These are phyloP conservation scores for Seira ritae DNA, from an alignment of 2,888 invertebrate species.

Conservation along the genomic window DNA sequence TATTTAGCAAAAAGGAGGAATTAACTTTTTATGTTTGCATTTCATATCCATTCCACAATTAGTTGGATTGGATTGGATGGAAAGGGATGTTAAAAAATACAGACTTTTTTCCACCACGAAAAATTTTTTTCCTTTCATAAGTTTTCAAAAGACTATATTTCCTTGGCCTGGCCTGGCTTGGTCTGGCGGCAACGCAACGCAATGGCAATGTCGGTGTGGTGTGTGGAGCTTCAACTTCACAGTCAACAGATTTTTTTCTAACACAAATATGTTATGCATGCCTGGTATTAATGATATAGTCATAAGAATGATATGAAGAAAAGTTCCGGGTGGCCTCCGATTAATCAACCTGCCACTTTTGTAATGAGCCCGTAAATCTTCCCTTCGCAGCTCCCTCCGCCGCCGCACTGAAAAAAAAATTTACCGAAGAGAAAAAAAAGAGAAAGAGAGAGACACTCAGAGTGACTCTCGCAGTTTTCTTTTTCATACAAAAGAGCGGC, in stretches of 20 bases:
- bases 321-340: conserved; percentile 66
- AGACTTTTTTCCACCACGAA: not conserved
- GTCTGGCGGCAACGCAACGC: too few species aligned
- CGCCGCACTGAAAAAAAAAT: conserved; percentile 26
- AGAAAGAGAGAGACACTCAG: conserved; percentile 27
- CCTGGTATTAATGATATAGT: conserved; percentile 60
- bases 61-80: not conserved
- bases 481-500: conserved; percentile 38
- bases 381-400: conserved; percentile 25
- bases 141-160: not conserved
- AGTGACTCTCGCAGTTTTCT: conserved; percentile 22
- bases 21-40: conserved; percentile 18
- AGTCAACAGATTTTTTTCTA: conserved; percentile 22
- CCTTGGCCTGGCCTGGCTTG: not conserved
- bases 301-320: conserved; percentile 62
- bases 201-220: not conserved
- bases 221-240: not conserved
- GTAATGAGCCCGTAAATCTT: conserved; percentile 66
- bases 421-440: too few species aligned
- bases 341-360: conserved; percentile 66
- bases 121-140: conserved; percentile 3
- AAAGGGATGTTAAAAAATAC: not conserved
- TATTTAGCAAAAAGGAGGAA: not conserved
- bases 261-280: conserved; percentile 21
- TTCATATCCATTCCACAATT: conserved; percentile 8